Evolutionary conservation across 1,140 invertebrate genomes (phyloP), one percentile per base, ranked within the genome.

Genomic region (Trichomalopsis sarcophagae): DNA sequence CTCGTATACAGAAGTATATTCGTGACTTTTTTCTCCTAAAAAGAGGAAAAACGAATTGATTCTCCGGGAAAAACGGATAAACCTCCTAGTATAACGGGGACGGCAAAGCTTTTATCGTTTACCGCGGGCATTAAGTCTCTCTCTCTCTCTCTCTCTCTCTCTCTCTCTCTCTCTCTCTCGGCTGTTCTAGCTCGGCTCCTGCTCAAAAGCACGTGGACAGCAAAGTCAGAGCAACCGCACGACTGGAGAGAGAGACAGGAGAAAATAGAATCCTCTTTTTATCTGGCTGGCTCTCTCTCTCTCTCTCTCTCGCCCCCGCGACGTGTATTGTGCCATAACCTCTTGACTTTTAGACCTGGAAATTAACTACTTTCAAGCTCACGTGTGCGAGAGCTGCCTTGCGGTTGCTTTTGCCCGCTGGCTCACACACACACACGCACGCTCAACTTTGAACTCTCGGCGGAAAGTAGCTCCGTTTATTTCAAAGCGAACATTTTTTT

Each of bases 221-320:
- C 55, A 62, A 62, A 62, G 6, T 6, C 17, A 62, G 55, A 62
- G 55, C 17, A 21, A 62, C 21, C 21, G 21, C 30, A 50, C n/a
- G 21, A 13, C 5, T n/a, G 36, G 40, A 40, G 33, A 40, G 33
- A 27, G 27, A 27, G 27, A 27, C 1, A 21, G 17, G 27, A 75
- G 69, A 33, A 71, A 71, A 71, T 71, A 33, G 27, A 71, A 71
- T 71, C n/a, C 6, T 2, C 27, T 71, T 71, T 71, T 71, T 71
- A 27, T 55, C 50, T 55, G 50, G 17, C 14, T 21, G 17, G 14
- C 50, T 55, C 68, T 9, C 3, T 36, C 68, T 55, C 68, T 9
- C 50, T 55, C 68, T 9, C 50, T 55, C 68, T 9, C 3, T 36
- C 68, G 27, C 27, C 27, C 27, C 27, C 27, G 27, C 68, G 68